Conservation (phyloP, 2,113 vertebrate genomes). For the Tautogolabrus adspersus region DNA sequence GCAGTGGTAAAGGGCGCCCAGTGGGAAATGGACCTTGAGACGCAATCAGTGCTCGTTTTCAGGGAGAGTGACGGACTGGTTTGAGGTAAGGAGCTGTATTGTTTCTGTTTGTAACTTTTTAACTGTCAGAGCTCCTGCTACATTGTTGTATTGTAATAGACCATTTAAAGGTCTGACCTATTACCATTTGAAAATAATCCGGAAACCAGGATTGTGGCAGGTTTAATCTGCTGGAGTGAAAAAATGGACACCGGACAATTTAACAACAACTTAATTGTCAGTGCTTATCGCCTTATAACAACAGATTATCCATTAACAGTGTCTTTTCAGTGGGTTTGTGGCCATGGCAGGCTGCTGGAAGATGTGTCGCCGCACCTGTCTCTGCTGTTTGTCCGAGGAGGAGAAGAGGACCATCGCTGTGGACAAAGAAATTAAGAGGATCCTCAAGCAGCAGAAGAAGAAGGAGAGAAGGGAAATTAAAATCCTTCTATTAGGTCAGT, state of each 20-base stretch:
- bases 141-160: background rate
- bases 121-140: background rate
- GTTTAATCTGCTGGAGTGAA: background rate
- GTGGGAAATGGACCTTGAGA: slow-evolving; percentile 49
- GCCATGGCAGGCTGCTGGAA: slow-evolving; percentile 78
- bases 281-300: slow-evolving; percentile 7
- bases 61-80: slow-evolving; percentile 48
- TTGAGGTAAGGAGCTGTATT: slow-evolving; percentile 47
- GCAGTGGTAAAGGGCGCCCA: background rate
- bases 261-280: background rate
- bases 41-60: slow-evolving; percentile 25
- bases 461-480: slow-evolving; percentile 86
- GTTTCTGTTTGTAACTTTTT: background rate
- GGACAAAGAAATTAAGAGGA: slow-evolving; percentile 86
- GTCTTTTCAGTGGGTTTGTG: slow-evolving; percentile 6
- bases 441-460: slow-evolving; percentile 86
- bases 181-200: background rate
- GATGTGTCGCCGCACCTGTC: slow-evolving; percentile 77
- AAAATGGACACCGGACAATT: background rate
- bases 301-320: slow-evolving; percentile 27
- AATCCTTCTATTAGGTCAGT: slow-evolving; percentile 89
- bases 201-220: background rate
- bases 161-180: slow-evolving; percentile 3
- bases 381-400: slow-evolving; percentile 87
- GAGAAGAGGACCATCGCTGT: slow-evolving; percentile 81